phyloP scores from a whole-genome alignment of 2,888 invertebrate species.

The Conomelus anceps region DNA sequence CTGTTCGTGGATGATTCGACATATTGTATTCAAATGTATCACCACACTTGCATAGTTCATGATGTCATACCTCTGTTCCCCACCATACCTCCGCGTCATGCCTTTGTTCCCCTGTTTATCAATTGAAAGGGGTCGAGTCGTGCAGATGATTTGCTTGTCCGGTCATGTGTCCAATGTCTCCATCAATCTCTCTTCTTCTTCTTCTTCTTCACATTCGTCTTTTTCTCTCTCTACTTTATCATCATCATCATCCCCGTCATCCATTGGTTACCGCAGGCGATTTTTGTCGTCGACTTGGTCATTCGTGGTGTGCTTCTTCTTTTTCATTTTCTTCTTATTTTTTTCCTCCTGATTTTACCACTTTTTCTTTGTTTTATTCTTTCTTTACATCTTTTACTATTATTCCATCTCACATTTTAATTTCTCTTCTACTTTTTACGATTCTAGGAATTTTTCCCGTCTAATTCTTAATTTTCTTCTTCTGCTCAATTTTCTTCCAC shows the following conservation, averaged over 20 bases:
- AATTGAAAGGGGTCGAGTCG: not conserved
- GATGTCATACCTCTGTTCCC: not conserved
- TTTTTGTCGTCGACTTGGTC: too few species aligned
- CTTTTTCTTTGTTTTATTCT: not conserved
- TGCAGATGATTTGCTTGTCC: not conserved
- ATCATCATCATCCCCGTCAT: too few species aligned
- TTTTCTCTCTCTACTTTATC: not conserved
- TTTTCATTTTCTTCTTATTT: not conserved
- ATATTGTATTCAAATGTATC: not conserved
- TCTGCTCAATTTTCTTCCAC: not conserved
- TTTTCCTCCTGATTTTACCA: not conserved
- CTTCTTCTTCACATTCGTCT: not conserved
- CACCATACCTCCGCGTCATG: too few species aligned
- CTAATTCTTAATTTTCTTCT: not conserved
- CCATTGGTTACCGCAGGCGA: too few species aligned
- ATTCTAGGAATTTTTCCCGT: too few species aligned
- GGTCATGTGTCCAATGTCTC: not conserved
- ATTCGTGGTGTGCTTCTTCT: not conserved
- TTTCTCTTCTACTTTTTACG: too few species aligned
- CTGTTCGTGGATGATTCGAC: not conserved
- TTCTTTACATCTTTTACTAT: too few species aligned
- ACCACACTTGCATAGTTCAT: not conserved
- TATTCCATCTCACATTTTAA: too few species aligned
- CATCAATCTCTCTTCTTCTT: not conserved
- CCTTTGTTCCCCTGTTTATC: not conserved